Evolutionary conservation across 1,140 invertebrate species (phyloP).

Genomic region (Conus ventricosus): DNA sequence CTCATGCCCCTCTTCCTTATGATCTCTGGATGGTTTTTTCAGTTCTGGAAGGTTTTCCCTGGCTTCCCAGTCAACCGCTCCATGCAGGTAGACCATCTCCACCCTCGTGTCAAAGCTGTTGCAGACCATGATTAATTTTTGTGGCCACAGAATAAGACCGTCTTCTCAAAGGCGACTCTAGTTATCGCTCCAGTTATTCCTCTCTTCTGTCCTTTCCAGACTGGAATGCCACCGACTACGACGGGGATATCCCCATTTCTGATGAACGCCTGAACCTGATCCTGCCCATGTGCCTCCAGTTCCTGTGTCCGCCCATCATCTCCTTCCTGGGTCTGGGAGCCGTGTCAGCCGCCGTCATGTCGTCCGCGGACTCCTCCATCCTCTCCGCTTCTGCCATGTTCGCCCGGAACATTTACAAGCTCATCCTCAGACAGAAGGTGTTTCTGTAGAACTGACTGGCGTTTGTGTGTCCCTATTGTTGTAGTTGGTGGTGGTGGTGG

Average conservation of each 20-base stretch:
- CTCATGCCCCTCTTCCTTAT: too few relatives aligned
- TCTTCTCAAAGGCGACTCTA: too few relatives aligned
- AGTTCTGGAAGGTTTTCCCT: too few relatives aligned
- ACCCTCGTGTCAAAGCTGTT: too few relatives aligned
- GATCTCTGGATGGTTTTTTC: too few relatives aligned
- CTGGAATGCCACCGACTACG: constrained; percentile 93
- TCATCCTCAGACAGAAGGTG: constrained; percentile 94
- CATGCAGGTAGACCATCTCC: too few relatives aligned
- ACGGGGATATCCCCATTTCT: constrained; percentile 81
- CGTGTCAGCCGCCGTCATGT: constrained; percentile 99
- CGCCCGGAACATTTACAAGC: constrained; percentile 97
- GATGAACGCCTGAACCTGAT: constrained; percentile 91
- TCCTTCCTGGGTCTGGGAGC: constrained; percentile 98
- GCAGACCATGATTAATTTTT: too few relatives aligned
- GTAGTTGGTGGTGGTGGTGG: not conserved
- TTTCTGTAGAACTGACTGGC: constrained; percentile 52
- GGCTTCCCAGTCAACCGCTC: too few relatives aligned
- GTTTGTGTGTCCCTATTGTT: not conserved
- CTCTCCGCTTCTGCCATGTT: constrained; percentile 98
- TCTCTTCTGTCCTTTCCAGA: constrained; percentile 77
- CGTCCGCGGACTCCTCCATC: constrained; percentile 97
- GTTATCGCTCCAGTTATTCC: too few relatives aligned
- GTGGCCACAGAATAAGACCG: too few relatives aligned
- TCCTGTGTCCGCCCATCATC: constrained; percentile 92
- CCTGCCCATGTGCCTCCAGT: constrained; percentile 96